Base-by-base conservation (phyloP, 2,888 invertebrate genomes). In the Pherbina coryleti region DNA sequence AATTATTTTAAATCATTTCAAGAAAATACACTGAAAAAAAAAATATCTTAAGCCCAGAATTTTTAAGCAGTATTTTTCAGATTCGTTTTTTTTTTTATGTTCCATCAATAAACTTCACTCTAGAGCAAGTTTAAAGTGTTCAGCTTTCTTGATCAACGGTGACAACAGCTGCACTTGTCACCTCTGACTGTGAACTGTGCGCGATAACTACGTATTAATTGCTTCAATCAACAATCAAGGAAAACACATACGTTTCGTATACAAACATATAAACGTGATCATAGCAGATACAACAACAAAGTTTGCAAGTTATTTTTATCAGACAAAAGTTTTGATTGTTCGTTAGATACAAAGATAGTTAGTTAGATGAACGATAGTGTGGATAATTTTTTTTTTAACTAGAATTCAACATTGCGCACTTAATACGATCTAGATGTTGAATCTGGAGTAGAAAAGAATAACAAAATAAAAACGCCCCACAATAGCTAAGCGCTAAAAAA, bases 401-500 rank as follows among this genome's bases (percentile, higher is more conserved):
- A 25, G 64, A 64, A 34, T 55, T 17, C 31, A 51, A 34, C 70
- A 70, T 53, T 70, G 70, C 17, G 53, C 55, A 55, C 31, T 53
- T 53, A 34, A 14, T 19, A 53, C 17, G 31, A 64, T n/a, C 19
- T 9, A 55, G 8, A 22, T 19, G 55, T 7, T 22, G 9, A 14
- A n/a, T 19, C 2, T 22, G 55, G 22, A 55, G 22, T 19, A 9
- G 5, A 7, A 55, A 55, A 55, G 19, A 55, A 19, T 19, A 55
- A 55, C 19, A 19, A 31, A 25, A 64, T 31, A 64, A 17, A 49
- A 8, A 70, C 28, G 34, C 73, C 34, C 44, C 22, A 49, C 9
- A 25, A 25, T 69, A 69, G n/a, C 44, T 44, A 49, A 22, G 86
- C 85, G 86, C 83, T 87, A 86, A 86, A 83, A 83, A 80, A 80